Conservation (phyloP, 2,797 vertebrate genomes). For the Triplophysa bombifrons region DNA sequence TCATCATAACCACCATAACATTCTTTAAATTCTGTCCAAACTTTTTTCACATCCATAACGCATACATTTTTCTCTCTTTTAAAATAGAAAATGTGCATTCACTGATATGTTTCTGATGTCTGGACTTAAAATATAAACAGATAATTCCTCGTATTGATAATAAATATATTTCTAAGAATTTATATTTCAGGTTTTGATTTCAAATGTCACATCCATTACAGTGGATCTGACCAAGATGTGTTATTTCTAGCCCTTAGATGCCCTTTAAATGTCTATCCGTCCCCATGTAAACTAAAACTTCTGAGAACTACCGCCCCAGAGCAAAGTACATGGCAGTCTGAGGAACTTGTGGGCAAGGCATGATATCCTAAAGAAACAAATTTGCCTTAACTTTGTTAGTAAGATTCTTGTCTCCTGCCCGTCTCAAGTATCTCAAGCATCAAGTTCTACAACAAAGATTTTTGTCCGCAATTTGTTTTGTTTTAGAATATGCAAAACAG, state of each 20-base stretch:
- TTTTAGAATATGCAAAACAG: not conserved
- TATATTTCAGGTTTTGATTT: no score
- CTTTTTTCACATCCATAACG: no score
- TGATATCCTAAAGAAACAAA: not conserved
- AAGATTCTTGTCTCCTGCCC: not conserved
- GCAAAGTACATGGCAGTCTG: not conserved
- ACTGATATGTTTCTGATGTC: no score
- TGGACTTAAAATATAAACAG: no score
- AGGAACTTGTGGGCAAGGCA: no score
- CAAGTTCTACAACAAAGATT: no score
- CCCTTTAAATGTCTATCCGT: not conserved
- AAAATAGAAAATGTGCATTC: no score
- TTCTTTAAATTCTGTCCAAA: constrained; percentile 19
- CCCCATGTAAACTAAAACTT: not conserved
- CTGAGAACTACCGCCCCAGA: not conserved
- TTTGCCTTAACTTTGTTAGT: constrained; percentile 8
- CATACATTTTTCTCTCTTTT: no score
- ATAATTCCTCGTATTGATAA: no score
- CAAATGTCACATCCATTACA: no score
- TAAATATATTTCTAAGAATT: no score
- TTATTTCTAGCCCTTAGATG: not conserved
- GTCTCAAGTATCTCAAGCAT: not conserved
- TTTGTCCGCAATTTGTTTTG: not conserved
- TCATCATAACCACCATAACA: constrained; percentile 45
- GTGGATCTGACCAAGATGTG: no score